These are phyloP conservation scores for Tolypeutes matacus DNA, from an alignment of 2,797 vertebrate species.

Conservation along the genomic window DNA sequence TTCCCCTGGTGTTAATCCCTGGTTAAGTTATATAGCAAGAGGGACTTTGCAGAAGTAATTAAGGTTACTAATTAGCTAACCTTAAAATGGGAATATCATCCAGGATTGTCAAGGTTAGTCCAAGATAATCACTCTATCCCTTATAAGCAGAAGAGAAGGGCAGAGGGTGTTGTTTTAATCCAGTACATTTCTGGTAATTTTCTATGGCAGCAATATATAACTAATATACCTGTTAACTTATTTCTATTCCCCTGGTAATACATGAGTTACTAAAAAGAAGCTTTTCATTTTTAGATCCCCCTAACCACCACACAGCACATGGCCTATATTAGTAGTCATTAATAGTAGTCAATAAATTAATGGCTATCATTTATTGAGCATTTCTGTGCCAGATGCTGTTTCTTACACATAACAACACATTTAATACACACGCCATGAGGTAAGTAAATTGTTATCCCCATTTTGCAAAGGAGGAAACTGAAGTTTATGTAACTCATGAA, in stretches of 20 bases:
- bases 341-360: conserved; percentile 7
- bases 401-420: neutral
- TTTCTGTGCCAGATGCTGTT: neutral
- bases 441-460: neutral
- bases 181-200: conserved; percentile 45
- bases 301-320: neutral
- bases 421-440: neutral
- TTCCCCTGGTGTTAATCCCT: neutral
- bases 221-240: neutral
- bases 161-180: neutral
- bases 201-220: neutral
- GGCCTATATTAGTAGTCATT: neutral
- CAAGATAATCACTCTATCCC: neutral
- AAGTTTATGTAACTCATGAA: neutral
- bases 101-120: neutral
- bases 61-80: neutral
- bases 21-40: neutral
- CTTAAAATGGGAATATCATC: conserved; percentile 4
- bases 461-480: no score
- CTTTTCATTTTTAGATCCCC: neutral
- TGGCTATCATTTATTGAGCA: neutral
- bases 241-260: neutral
- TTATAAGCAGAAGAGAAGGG: neutral
- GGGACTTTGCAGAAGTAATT: neutral
- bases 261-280: neutral